These are phyloP conservation scores for Schizaphis graminum DNA, from an alignment of 2,888 invertebrate genomes.

Conservation along the genomic window DNA sequence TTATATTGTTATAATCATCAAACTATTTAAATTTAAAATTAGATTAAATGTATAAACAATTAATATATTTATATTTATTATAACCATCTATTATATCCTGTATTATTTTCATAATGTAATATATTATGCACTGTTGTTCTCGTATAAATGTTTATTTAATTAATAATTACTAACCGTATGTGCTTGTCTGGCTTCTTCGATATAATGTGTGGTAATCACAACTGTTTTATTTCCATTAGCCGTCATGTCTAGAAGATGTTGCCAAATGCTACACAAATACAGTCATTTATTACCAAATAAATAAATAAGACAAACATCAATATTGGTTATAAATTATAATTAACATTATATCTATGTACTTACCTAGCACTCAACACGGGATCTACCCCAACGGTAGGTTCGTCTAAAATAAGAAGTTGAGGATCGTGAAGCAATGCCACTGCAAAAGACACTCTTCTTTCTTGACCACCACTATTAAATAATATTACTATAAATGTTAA, in stretches of 20 bases:
- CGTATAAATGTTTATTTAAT: not conserved
- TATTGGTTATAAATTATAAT: not conserved
- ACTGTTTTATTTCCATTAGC: slow-evolving; percentile 81
- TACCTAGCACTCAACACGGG: slow-evolving; percentile 77
- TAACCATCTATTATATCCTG: not conserved
- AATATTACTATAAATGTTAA: not conserved
- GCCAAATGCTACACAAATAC: slow-evolving; percentile 83
- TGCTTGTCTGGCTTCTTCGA: slow-evolving; percentile 90
- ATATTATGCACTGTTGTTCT: not conserved
- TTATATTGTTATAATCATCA: too few relatives aligned
- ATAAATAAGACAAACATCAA: not conserved
- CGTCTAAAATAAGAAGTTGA: slow-evolving; percentile 89
- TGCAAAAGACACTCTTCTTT: slow-evolving; percentile 89
- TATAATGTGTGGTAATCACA: slow-evolving; percentile 94
- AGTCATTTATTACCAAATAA: not conserved
- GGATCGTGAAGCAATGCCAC: slow-evolving; percentile 91
- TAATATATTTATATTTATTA: not conserved
- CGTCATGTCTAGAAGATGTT: slow-evolving; percentile 82
- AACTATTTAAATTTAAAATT: too few relatives aligned
- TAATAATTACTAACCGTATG: slow-evolving; percentile 76
- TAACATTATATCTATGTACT: not conserved
- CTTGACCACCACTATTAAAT: slow-evolving; percentile 81
- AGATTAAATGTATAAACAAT: too few relatives aligned
- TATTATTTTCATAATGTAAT: not conserved
- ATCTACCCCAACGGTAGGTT: slow-evolving; percentile 95